phyloP scores from a whole-genome alignment of 1,140 invertebrate genomes.

The Vanessa tameamea region DNA sequence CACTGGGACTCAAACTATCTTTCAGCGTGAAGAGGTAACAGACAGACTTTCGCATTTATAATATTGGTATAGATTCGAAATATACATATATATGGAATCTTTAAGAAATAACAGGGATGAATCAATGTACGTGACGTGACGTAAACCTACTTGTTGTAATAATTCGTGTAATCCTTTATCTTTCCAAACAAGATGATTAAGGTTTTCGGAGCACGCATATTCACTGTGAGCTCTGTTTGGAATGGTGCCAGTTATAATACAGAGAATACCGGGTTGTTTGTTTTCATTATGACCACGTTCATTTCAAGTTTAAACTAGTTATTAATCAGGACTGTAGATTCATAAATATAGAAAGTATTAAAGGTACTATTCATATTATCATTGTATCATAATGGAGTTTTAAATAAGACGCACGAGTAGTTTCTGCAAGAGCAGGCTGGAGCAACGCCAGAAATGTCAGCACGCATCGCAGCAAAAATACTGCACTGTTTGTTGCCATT shows the following conservation, averaged over 20 bases:
- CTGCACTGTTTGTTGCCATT: neutral
- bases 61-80: too few species aligned
- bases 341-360: neutral
- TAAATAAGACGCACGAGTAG: neutral
- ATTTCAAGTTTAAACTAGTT: slow-evolving; percentile 4
- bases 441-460: neutral
- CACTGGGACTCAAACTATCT: too few species aligned
- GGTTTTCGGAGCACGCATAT: neutral
- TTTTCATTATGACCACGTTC: slow-evolving; percentile 1
- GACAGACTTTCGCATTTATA: too few species aligned
- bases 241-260: neutral
- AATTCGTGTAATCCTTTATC: slow-evolving; percentile 5
- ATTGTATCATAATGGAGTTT: neutral
- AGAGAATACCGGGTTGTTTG: neutral
- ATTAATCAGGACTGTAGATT: neutral
- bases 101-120: too few species aligned
- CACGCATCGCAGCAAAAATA: slow-evolving; percentile 8
- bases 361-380: neutral
- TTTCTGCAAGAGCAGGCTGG: neutral
- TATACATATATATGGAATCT: too few species aligned
- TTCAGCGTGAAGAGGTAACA: too few species aligned
- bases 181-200: neutral
- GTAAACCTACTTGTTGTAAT: neutral
- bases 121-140: neutral
- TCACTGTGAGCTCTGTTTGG: neutral